phyloP scores from a whole-genome alignment of 2,888 invertebrate genomes.

The Rhabditophanes sp. region DNA sequence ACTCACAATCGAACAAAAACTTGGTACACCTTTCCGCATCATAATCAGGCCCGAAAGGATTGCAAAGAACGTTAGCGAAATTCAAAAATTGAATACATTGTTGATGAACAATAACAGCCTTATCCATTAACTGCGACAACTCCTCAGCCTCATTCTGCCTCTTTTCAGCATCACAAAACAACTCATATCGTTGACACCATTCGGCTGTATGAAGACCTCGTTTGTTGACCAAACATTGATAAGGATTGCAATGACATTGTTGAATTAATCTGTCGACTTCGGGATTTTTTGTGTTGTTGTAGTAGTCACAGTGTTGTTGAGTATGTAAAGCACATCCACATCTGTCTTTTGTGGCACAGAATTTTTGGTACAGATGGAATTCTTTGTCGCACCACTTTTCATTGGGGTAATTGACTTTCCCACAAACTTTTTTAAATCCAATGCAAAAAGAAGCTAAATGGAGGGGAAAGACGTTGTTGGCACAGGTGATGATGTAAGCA shows the following conservation, averaged over 20 bases:
- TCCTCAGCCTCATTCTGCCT: slow-evolving; percentile 18
- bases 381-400: slow-evolving; percentile 24
- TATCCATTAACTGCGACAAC: slow-evolving; percentile 18
- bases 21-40: slow-evolving; percentile 26
- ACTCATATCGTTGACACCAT: slow-evolving; percentile 29
- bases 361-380: slow-evolving; percentile 15
- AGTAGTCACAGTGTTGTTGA: slow-evolving; percentile 3
- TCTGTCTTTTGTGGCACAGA: slow-evolving; percentile 13
- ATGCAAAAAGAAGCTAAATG: slow-evolving; percentile 27
- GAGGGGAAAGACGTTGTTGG: slow-evolving; percentile 23
- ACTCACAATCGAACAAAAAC: slow-evolving; percentile 29
- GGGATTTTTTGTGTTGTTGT: slow-evolving; percentile 5
- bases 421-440: slow-evolving; percentile 23
- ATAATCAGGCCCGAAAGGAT: slow-evolving; percentile 22
- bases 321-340: no score
- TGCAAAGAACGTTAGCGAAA: slow-evolving; percentile 19
- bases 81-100: slow-evolving; percentile 23
- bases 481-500: slow-evolving; percentile 23
- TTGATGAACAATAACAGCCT: slow-evolving; percentile 21
- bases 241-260: slow-evolving; percentile 23
- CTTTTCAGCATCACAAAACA: slow-evolving; percentile 22
- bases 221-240: slow-evolving; percentile 12
- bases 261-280: slow-evolving; percentile 8
- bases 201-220: slow-evolving; percentile 16
- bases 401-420: slow-evolving; percentile 18